Percentiles rank a stretch among this genome's conserved stretches.
Evolutionary conservation across 2,113 vertebrate genomes (phyloP).

Genomic region (Cygnus atratus): DNA sequence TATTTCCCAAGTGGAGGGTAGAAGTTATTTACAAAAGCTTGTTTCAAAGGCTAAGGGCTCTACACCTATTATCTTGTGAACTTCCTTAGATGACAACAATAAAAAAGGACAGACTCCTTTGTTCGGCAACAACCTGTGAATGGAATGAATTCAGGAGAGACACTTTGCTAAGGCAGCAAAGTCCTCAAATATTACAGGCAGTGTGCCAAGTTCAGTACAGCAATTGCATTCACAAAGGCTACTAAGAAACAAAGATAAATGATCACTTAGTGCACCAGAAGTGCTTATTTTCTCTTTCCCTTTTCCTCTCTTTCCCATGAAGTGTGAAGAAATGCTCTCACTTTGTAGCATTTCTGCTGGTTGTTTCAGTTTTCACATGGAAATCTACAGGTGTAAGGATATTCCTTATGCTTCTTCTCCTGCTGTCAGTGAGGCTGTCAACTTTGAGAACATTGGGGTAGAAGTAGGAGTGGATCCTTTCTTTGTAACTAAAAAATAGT

Average conservation of each 20-base stretch:
- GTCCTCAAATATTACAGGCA: background rate
- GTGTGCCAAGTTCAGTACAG: background rate
- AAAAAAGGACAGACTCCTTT: constrained; percentile 1
- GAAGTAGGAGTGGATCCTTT: background rate
- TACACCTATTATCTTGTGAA: background rate
- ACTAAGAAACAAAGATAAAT: background rate
- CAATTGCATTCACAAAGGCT: background rate
- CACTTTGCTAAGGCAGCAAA: background rate
- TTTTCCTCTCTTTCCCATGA: background rate
- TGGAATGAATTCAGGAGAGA: background rate
- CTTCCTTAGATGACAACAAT: constrained; percentile 5
- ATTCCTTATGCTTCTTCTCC: background rate
- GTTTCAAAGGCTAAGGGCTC: background rate
- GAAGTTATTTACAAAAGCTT: constrained; percentile 26
- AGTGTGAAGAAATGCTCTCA: background rate
- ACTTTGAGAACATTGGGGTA: background rate
- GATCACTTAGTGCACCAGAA: background rate
- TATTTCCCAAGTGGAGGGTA: background rate
- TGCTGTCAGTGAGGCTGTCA: background rate
- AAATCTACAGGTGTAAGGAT: background rate
- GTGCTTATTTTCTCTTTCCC: background rate
- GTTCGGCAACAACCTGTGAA: background rate
- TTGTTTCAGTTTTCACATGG: background rate
- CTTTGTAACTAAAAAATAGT: background rate
- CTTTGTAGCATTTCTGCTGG: background rate